Conservation (phyloP, 2,888 invertebrate genomes). For the Tipula lateralis region DNA sequence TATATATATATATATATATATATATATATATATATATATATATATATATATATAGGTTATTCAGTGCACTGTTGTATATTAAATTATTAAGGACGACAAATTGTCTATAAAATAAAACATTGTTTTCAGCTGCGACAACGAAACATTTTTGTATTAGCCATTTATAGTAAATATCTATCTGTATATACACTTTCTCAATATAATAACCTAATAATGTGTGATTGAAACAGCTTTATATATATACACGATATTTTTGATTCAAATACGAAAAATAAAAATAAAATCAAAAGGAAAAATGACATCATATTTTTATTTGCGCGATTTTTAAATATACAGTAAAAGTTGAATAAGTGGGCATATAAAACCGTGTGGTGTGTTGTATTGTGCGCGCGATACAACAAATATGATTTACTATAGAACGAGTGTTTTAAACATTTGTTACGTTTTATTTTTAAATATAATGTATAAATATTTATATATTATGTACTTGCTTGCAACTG, state of each 20-base stretch:
- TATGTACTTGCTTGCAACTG: not conserved
- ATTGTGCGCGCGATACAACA: not conserved
- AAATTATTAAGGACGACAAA: not conserved
- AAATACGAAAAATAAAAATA: slow-evolving; percentile 4
- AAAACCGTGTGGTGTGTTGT: not conserved
- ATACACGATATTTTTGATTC: not conserved
- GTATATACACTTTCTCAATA: not conserved
- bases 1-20: too few species aligned
- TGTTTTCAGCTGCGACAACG: not conserved
- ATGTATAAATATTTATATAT: not conserved
- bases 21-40: too few species aligned
- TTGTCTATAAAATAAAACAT: not conserved
- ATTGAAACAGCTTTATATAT: not conserved
- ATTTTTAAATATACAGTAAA: not conserved
- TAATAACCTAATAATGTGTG: not conserved
- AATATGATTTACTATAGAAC: not conserved
- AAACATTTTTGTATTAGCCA: not conserved
- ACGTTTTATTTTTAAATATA: not conserved
- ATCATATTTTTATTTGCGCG: slow-evolving; percentile 24
- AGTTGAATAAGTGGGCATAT: not conserved
- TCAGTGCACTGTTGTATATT: not conserved
- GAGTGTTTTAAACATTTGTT: not conserved
- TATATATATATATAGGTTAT: too few species aligned
- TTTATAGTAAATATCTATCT: not conserved
- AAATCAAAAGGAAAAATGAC: slow-evolving; percentile 14